Base-by-base conservation (phyloP, 2,113 vertebrate species). In the Barnardius zonarius region DNA sequence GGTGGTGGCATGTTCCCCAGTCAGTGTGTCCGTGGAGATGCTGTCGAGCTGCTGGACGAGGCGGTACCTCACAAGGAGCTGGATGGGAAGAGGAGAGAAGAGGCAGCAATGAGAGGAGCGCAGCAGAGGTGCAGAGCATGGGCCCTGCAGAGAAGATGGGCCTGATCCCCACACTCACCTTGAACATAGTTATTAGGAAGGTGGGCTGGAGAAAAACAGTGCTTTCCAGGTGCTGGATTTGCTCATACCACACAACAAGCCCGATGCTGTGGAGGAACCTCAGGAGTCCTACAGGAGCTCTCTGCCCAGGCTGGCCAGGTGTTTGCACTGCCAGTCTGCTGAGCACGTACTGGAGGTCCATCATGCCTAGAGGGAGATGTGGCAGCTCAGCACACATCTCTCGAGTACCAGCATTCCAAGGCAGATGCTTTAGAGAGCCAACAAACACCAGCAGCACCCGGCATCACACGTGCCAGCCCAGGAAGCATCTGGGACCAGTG, bases 181-280 rank as follows among this genome's bases (percentile, higher is more conserved):
- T 98, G 81, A 98, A 98, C 67, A 98, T 66, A 1, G 95, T 97
- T 78, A 98, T 98, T 59, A 98, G 96, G 81, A 98, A 96, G 5
- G 97, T 79, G 20, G 98, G 98, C 76, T 96, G 95, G 15, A 98
- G 94, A 80, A 98, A 98, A 46, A 98, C 87, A 0, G 86, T 97
- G 43, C 62, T 92, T 33, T 92, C 73, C 92, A 98, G 66, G 28
- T 94, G 90, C 48, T 91, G 48, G 68, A 98, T 97, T 13, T 98
- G 97, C 62, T 97, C 97, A 1, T 97, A 98, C 98, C 98, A 98
- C 48, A 98, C 22, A 13, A 98, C 18, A 13, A 97, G 95, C 55
- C 98, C 97, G 0, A 97, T 75, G 66, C 88, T 83, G 84, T 98
- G 98, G 27, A 98, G 97, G 87, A 98, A 98, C 35, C 94, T 73